A percentile compares a stretch with the other conserved stretches of the same genome.
These are phyloP conservation scores for Xiphorhynchus elegans DNA, from an alignment of 2,113 vertebrate genomes.

Conservation along the genomic window DNA sequence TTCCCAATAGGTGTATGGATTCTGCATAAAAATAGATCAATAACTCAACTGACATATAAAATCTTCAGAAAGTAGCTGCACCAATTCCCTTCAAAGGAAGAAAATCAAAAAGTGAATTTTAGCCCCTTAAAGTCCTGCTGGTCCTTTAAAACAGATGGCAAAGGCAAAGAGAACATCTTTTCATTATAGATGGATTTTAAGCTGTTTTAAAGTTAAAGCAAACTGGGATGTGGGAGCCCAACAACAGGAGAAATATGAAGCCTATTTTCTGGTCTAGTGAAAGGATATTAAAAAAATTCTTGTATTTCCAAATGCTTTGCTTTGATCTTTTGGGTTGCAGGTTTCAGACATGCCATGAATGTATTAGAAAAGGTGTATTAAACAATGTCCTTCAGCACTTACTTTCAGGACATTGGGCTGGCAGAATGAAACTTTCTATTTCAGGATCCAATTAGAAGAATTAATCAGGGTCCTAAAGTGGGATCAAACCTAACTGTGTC, in stretches of 20 bases:
- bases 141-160: slow-evolving; percentile 51
- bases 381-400: slow-evolving; percentile 4
- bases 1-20: slow-evolving; percentile 29
- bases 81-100: slow-evolving; percentile 50
- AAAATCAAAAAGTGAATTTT: slow-evolving; percentile 56
- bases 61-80: slow-evolving; percentile 43
- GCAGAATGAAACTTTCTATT: not conserved
- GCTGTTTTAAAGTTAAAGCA: slow-evolving; percentile 50
- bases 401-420: not conserved
- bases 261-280: slow-evolving; percentile 37
- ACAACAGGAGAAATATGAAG: slow-evolving; percentile 37
- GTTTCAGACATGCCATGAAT: not conserved
- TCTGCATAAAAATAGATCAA: slow-evolving; percentile 62
- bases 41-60: slow-evolving; percentile 42
- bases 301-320: slow-evolving; percentile 29
- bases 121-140: slow-evolving; percentile 54
- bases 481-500: slow-evolving; percentile 5
- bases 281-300: slow-evolving; percentile 35
- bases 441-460: slow-evolving; percentile 33
- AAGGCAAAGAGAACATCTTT: slow-evolving; percentile 56
- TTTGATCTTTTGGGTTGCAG: slow-evolving; percentile 40
- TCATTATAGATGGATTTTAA: slow-evolving; percentile 25
- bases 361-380: not conserved
- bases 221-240: slow-evolving; percentile 25
- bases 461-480: not conserved